These are phyloP conservation scores for Sclerodermus sp. DNA, from an alignment of 2,888 invertebrate species.

Conservation along the genomic window DNA sequence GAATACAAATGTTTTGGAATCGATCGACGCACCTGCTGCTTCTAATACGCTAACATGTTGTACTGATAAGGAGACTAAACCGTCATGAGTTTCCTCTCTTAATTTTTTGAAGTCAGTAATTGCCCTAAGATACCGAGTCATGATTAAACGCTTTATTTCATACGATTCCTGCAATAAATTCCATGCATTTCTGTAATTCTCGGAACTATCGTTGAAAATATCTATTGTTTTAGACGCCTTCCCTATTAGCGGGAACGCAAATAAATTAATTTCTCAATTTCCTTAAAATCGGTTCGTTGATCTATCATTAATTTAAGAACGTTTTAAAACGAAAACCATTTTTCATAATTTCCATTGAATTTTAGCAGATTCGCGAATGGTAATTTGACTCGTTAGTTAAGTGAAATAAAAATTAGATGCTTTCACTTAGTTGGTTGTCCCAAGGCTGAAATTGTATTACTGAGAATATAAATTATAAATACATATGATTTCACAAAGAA, in stretches of 20 bases:
- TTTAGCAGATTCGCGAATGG: constrained; percentile 17
- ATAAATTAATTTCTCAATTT: constrained; percentile 25
- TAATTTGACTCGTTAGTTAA: no score
- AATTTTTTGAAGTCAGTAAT: constrained; percentile 9
- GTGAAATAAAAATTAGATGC: no score
- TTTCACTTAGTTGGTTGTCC: no score
- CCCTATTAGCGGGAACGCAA: constrained; percentile 16
- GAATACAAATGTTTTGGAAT: constrained; percentile 23
- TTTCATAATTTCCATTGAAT: constrained; percentile 20
- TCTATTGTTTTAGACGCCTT: constrained; percentile 23
- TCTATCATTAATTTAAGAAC: constrained; percentile 19
- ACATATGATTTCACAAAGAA: no score
- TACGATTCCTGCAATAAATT: constrained; percentile 17
- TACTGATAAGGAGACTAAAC: constrained; percentile 17
- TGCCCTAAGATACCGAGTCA: constrained; percentile 14
- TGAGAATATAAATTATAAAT: no score
- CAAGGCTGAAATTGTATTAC: no score
- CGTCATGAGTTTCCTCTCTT: constrained; percentile 4
- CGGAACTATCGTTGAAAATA: constrained; percentile 14
- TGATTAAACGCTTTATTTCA: constrained; percentile 16
- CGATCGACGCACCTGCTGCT: constrained; percentile 18
- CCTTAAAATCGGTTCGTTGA: constrained; percentile 7
- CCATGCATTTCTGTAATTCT: constrained; percentile 26
- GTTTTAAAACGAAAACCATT: constrained; percentile 23
- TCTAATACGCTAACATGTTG: constrained; percentile 19